Base-by-base conservation (phyloP, 2,797 vertebrate genomes). In the Picus viridis region DNA sequence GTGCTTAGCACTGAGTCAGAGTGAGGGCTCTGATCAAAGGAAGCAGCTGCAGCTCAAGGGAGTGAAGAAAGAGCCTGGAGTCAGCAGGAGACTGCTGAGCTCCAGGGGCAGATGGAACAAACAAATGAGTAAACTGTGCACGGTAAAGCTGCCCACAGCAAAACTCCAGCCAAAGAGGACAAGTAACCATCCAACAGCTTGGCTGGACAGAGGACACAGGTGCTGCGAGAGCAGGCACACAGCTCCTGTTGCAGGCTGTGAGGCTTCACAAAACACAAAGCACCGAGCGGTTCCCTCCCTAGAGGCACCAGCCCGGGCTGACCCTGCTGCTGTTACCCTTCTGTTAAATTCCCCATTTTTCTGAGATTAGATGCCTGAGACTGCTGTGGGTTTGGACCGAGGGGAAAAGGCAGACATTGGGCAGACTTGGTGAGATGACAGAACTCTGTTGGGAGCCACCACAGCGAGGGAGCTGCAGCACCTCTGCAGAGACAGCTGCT, bases 381-480 rank as follows among this genome's bases (percentile, higher is more conserved):
- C 47, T 68, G 45, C n/a, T 68, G 49, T 24, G 10, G 16, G 23
- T 19, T 34, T 26, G 13, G n/a, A 27, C 45, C 13, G 22, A 51
- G 49, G 12, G 22, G 34, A 34, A 51, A 12, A 24, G 22, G 22
- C 23, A 51, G 23, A 51, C 49, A 12, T 24, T 51, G 49, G 63
- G 41, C 15, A 5, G 45, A 59, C 18, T 29, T 10, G 4, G 10
- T 19, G 39, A 30, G 16, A n/a, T 13, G 22, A 7, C 12, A 9
- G 51, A 9, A 23, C 19, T 9, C 43, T 47, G 43, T 26, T 59
- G 24, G 43, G 30, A 47, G 41, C 7, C 47, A 17, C 17, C 0
- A 1, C 32, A 0, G 4, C 1, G 2, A n/a, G 53, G 6, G 61
- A 47, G 23, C 41, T 34, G 12, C 8, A n/a, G 22, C 4, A 3